These are phyloP conservation scores for Heliothis subflexa DNA, from an alignment of 1,140 invertebrate genomes.

Conservation along the genomic window DNA sequence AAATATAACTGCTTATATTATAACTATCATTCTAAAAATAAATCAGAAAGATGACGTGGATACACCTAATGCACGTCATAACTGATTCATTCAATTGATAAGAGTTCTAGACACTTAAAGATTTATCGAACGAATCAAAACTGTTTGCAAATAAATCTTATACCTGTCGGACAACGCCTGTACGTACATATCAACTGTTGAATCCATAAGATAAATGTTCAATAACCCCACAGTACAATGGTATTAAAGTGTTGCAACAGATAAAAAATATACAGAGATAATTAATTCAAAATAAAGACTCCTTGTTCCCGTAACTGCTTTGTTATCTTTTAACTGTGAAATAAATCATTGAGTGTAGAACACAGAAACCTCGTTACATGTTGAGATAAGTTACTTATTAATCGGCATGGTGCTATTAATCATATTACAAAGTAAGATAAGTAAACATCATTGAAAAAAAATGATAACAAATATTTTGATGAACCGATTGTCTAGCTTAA, in stretches of 20 bases:
- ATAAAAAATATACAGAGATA: neutral
- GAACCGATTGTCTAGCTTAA: no score
- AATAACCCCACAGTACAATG: neutral
- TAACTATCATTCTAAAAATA: no score
- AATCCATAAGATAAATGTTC: conserved; percentile 15
- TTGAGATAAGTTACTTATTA: conserved; percentile 6
- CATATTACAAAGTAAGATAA: neutral
- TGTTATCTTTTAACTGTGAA: neutral
- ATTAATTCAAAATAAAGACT: neutral
- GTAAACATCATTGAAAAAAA: neutral
- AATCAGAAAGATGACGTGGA: no score
- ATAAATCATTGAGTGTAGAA: conserved; percentile 8
- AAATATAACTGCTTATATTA: no score
- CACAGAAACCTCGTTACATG: conserved; percentile 8
- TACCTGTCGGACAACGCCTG: neutral
- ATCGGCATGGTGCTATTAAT: neutral
- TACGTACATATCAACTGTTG: neutral
- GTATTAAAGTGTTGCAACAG: conserved; percentile 1
- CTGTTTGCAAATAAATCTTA: conserved; percentile 9
- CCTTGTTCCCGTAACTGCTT: neutral
- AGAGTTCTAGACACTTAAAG: conserved; percentile 4
- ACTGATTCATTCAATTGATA: conserved; percentile 16
- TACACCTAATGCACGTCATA: neutral
- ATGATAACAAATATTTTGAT: no score
- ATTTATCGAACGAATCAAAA: conserved; percentile 19